Evolutionary conservation across 2,797 vertebrate species (phyloP).

Genomic region (Cyclopterus lumpus): DNA sequence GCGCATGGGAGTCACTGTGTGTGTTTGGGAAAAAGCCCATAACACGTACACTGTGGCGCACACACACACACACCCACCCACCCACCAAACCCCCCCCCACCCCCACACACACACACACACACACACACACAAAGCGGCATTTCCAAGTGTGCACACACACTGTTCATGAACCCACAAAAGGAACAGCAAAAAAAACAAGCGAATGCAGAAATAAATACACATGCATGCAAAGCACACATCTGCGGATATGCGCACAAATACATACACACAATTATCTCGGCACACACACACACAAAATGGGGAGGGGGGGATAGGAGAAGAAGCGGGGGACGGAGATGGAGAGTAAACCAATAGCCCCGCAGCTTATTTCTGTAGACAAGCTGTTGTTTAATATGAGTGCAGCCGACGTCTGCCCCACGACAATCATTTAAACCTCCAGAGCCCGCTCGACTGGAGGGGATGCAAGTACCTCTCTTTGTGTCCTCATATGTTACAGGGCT

Average conservation of each 20-base stretch:
- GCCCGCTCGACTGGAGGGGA: conserved; percentile 68
- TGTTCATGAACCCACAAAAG: conserved; percentile 5
- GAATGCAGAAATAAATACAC: conserved; percentile 16
- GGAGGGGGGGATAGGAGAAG: conserved; percentile 16
- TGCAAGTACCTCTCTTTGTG: conserved; percentile 49
- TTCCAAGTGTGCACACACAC: conserved; percentile 19
- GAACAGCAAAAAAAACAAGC: background rate
- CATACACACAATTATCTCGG: conserved; percentile 13
- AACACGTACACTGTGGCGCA: conserved; percentile 21
- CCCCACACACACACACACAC: conserved; percentile 6
- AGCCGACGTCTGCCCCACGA: conserved; percentile 61
- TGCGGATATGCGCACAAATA: background rate
- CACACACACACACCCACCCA: conserved; percentile 5
- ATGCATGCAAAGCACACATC: background rate
- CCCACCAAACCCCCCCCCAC: background rate
- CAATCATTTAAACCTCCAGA: conserved; percentile 74
- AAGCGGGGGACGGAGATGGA: conserved; percentile 55
- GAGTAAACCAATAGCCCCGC: conserved; percentile 73
- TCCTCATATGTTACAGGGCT: conserved; percentile 23
- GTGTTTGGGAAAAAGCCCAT: conserved; percentile 83
- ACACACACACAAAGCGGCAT: background rate
- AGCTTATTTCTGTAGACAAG: conserved; percentile 79
- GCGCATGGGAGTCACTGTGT: conserved; percentile 91
- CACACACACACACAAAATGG: background rate
- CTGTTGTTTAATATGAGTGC: conserved; percentile 81